These are phyloP conservation scores for Tachina grossa DNA, from an alignment of 2,888 invertebrate species.

Conservation along the genomic window DNA sequence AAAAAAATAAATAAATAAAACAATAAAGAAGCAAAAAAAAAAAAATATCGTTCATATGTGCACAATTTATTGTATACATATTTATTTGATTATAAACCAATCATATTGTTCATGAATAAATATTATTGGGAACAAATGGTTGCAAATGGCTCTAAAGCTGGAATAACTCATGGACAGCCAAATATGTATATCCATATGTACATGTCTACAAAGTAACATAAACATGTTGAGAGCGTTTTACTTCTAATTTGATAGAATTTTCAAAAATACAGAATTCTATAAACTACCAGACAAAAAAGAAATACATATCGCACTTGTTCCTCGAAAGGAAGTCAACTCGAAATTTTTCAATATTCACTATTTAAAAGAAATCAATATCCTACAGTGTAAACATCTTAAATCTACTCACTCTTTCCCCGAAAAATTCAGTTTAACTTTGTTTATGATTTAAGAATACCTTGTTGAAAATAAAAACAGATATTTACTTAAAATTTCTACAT, in stretches of 20 bases:
- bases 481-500: too few species aligned
- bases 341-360: too few species aligned
- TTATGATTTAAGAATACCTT: too few species aligned
- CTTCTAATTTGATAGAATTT: background rate
- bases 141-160: slow-evolving; percentile 52
- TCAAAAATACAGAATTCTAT: background rate
- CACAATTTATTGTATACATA: slow-evolving; percentile 57
- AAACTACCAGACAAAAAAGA: background rate
- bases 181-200: background rate
- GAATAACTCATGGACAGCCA: slow-evolving; percentile 7
- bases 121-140: slow-evolving; percentile 65
- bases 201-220: background rate
- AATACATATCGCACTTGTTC: too few species aligned
- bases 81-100: slow-evolving; percentile 59
- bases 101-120: slow-evolving; percentile 53
- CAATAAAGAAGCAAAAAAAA: background rate
- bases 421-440: too few species aligned
- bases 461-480: too few species aligned
- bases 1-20: background rate
- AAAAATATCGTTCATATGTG: slow-evolving; percentile 54
- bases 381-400: too few species aligned
- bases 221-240: slow-evolving; percentile 21
- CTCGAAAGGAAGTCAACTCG: too few species aligned
- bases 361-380: too few species aligned
- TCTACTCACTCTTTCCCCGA: too few species aligned